Evolutionary conservation across 1,140 invertebrate genomes (phyloP).

Genomic region (Drosophila sulfurigaster): DNA sequence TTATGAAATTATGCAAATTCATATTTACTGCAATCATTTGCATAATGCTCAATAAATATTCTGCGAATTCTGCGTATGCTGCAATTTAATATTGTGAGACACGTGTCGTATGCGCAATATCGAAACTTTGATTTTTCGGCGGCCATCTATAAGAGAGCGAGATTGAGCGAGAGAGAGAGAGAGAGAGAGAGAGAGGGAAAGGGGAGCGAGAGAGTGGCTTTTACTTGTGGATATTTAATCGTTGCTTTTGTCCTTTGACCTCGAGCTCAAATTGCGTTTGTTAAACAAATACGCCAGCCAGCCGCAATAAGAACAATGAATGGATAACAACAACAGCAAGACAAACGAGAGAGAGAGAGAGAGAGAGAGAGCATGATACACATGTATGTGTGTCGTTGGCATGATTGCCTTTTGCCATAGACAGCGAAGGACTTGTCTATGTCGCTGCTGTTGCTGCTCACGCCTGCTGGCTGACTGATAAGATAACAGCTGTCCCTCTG

Average conservation of each 20-base stretch:
- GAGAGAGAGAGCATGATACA: not conserved
- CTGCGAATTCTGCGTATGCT: not conserved
- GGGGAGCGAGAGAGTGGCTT: not conserved
- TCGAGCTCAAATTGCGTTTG: slow-evolving; percentile 1
- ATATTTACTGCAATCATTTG: no score
- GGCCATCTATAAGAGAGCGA: not conserved
- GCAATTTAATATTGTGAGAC: not conserved
- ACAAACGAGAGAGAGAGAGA: not conserved
- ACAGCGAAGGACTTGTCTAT: not conserved
- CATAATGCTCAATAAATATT: no score
- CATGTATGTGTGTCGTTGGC: not conserved
- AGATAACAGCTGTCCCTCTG: slow-evolving; percentile 13
- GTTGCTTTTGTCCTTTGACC: not conserved
- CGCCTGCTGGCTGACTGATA: slow-evolving; percentile 45
- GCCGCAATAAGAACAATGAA: not conserved
- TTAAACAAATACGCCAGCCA: slow-evolving; percentile 1
- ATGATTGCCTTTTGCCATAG: slow-evolving; percentile 4
- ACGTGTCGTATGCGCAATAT: not conserved
- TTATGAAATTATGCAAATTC: no score
- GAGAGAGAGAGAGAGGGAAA: not conserved
- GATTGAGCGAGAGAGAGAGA: no score
- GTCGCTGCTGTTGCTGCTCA: slow-evolving; percentile 1
- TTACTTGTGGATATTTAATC: not conserved
- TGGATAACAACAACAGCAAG: slow-evolving; percentile 3
- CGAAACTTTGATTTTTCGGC: not conserved